phyloP scores from a whole-genome alignment of 2,888 invertebrate genomes.

The Zygothrica quintamaculata region DNA sequence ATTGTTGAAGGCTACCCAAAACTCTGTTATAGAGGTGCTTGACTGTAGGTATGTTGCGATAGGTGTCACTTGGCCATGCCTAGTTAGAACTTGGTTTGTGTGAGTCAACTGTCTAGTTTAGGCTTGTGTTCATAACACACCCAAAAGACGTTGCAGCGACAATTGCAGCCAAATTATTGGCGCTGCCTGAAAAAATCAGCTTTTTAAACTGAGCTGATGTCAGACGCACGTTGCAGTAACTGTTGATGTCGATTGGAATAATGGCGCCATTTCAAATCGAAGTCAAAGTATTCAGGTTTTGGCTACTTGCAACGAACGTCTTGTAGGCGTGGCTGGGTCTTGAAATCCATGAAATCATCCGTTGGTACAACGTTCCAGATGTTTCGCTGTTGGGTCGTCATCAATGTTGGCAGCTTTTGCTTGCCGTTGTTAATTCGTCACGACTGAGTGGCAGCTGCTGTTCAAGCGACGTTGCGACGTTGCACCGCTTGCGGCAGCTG shows the following conservation, averaged over 20 bases:
- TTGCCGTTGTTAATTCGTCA: conserved; percentile 76
- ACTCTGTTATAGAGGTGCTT: too few relatives aligned
- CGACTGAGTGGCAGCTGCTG: conserved; percentile 69
- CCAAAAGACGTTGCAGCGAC: conserved; percentile 15
- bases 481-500: conserved; percentile 40
- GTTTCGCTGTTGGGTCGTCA: conserved; percentile 69
- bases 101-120: conserved; percentile 50
- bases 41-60: conserved; percentile 5
- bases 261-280: conserved; percentile 36
- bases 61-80: conserved; percentile 51
- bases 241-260: not conserved
- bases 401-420: conserved; percentile 31
- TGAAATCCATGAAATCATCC: not conserved
- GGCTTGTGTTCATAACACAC: conserved; percentile 41
- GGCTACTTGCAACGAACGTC: conserved; percentile 39
- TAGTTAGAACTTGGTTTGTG: conserved; percentile 24
- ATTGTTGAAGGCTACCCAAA: too few relatives aligned
- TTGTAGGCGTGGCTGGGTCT: conserved; percentile 40
- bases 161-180: conserved; percentile 8
- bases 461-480: conserved; percentile 36
- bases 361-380: conserved; percentile 22
- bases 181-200: conserved; percentile 30
- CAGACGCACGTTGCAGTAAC: conserved; percentile 37
- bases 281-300: conserved; percentile 1
- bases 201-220: conserved; percentile 34